Base-by-base conservation (phyloP, 2,797 vertebrate genomes). In the Mus caroli region DNA sequence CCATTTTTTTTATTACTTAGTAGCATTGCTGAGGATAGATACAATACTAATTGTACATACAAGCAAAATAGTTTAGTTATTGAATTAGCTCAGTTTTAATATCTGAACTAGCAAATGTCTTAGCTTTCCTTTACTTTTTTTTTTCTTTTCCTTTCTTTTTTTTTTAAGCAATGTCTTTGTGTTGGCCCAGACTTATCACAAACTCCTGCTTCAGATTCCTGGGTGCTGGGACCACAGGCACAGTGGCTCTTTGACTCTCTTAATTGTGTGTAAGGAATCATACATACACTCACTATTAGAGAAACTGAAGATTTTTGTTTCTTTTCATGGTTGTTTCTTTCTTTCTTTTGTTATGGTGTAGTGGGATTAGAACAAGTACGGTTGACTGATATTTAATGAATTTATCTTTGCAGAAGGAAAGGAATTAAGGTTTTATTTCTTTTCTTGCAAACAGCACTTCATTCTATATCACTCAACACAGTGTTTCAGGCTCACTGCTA, bases 391-490 rank as follows among this genome's bases (percentile, higher is more conserved):
- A 40, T 71, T 40, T 79, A 79, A 78, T 89, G 75, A 95, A 13
- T 82, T 80, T 93, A 50, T 83, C 82, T 93, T 96, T 76, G 95
- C 15, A 95, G 46, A 82, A 17, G 76, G n/a, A 79, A 83, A 92
- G 79, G 1, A 82, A 82, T 58, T 90, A 75, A 73, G 40, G 73
- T 90, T 93, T 80, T 73, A 95, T 31, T 56, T 88, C 58, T n/a
- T 92, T 91, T 96, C 78, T 60, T 80, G 17, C 6, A 95, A 97
- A 80, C n/a, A 75, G 64, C 77, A 43, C 26, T 91, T 75, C 78
- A 62, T 64, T 96, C 56, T 19, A 24, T n/a, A 67, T 85, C 56
- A 40, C 24, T 58, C 54, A 80, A 64, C 40, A 76, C 58, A 64
- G 52, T 52, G 3, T 22, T 75, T 82, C 43, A 77, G 52, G 20